Percentiles rank a stretch among this genome's conserved stretches.
Conservation (phyloP, 2,797 vertebrate genomes). For the Esox lucius region DNA sequence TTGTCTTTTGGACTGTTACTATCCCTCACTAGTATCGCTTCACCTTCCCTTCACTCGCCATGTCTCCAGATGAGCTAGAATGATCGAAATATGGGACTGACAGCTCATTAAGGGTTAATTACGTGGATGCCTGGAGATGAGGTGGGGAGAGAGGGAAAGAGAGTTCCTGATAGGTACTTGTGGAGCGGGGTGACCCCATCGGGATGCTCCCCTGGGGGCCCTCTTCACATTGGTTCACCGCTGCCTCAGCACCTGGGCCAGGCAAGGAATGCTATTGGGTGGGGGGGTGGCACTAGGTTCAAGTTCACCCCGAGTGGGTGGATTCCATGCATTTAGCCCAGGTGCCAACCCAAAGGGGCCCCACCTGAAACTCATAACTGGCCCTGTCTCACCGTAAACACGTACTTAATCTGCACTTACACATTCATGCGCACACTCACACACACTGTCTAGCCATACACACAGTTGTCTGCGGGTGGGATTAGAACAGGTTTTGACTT, state of each 20-base stretch:
- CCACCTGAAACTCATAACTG: neutral
- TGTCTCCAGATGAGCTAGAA: neutral
- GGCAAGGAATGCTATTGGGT: conserved; percentile 31
- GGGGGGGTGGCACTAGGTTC: conserved; percentile 26
- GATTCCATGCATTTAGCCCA: conserved; percentile 58
- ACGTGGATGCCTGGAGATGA: conserved; percentile 59
- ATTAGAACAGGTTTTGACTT: conserved; percentile 27
- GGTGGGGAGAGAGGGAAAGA: neutral
- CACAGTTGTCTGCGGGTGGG: conserved; percentile 37
- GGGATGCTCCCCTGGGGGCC: conserved; percentile 11
- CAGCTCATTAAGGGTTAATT: conserved; percentile 66
- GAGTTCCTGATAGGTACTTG: conserved; percentile 36
- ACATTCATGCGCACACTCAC: neutral
- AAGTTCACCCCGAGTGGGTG: conserved; percentile 20
- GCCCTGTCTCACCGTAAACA: neutral
- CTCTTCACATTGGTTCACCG: conserved; percentile 18
- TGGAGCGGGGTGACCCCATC: conserved; percentile 33
- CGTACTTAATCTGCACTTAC: neutral
- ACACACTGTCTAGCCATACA: conserved; percentile 7
- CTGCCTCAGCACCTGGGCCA: conserved; percentile 57
- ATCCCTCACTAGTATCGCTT: neutral
- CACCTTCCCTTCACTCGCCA: neutral
- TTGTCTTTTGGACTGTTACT: neutral
- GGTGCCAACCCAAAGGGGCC: conserved; percentile 29
- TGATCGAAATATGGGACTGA: conserved; percentile 58